A percentile compares a stretch with the other conserved stretches of the same genome.
These are phyloP conservation scores for Onchidella celtica DNA, from an alignment of 2,888 invertebrate species.

Conservation along the genomic window DNA sequence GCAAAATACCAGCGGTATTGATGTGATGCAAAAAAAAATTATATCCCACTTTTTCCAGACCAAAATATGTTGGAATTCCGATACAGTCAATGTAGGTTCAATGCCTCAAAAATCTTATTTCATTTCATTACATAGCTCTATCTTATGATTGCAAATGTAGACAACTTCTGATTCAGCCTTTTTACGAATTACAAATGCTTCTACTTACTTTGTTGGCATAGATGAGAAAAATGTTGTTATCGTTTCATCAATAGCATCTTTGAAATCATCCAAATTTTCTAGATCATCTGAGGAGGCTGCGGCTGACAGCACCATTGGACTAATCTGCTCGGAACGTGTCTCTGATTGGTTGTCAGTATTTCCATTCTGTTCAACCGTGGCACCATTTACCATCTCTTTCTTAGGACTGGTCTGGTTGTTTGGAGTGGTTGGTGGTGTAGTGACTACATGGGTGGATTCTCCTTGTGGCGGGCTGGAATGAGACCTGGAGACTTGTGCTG, in stretches of 20 bases:
- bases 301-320: conserved; percentile 45
- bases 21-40: too few relatives aligned
- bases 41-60: too few relatives aligned
- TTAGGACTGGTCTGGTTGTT: background rate
- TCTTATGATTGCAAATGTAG: too few relatives aligned
- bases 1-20: too few relatives aligned
- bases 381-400: conserved; percentile 3
- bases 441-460: background rate
- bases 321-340: background rate
- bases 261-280: conserved; percentile 62
- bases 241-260: conserved; percentile 69
- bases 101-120: too few relatives aligned
- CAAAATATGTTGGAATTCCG: too few relatives aligned
- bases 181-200: too few relatives aligned
- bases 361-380: background rate
- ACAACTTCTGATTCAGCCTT: too few relatives aligned
- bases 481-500: background rate
- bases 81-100: too few relatives aligned
- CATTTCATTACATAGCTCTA: too few relatives aligned
- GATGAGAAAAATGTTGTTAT: conserved; percentile 70
- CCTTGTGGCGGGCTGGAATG: background rate
- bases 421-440: background rate
- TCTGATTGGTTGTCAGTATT: background rate
- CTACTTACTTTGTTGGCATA: conserved; percentile 65
- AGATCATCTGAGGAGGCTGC: conserved; percentile 54